Evolutionary conservation across 2,797 vertebrate species (phyloP).

Genomic region (Etheostoma nigrum): DNA sequence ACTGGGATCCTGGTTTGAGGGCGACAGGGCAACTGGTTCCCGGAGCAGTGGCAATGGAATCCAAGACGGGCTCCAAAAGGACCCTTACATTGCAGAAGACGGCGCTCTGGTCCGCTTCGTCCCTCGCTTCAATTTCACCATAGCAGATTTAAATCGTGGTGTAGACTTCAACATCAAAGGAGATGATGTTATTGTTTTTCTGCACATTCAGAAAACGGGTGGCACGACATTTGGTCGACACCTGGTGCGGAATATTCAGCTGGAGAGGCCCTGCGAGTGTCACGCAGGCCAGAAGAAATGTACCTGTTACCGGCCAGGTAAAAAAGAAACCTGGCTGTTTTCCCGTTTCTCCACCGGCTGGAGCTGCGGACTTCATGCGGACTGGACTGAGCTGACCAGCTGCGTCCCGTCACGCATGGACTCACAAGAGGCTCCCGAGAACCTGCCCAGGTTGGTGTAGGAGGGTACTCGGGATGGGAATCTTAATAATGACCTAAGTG

Average conservation of each 20-base stretch:
- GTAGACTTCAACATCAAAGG: constrained; percentile 95
- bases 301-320: constrained; percentile 93
- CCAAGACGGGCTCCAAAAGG: constrained; percentile 72
- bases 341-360: constrained; percentile 98
- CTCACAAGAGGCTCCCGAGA: constrained; percentile 76
- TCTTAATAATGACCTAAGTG: no score
- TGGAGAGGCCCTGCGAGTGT: constrained; percentile 96
- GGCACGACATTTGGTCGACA: constrained; percentile 97
- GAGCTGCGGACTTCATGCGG: constrained; percentile 97
- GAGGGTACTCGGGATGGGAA: neutral
- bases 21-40: constrained; percentile 44
- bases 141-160: constrained; percentile 87
- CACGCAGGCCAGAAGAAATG: constrained; percentile 97
- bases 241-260: constrained; percentile 94
- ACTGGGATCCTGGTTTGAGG: constrained; percentile 81
- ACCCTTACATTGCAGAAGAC: constrained; percentile 94
- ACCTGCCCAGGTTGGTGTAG: constrained; percentile 70
- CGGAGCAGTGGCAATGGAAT: constrained; percentile 28
- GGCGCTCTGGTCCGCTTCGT: constrained; percentile 90
- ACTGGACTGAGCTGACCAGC: constrained; percentile 97
- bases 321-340: constrained; percentile 96
- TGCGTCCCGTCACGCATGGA: constrained; percentile 93
- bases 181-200: constrained; percentile 95
- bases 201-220: constrained; percentile 97
- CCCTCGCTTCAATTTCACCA: constrained; percentile 92